These are phyloP conservation scores for Euura lappo DNA, from an alignment of 1,140 invertebrate genomes.

Conservation along the genomic window DNA sequence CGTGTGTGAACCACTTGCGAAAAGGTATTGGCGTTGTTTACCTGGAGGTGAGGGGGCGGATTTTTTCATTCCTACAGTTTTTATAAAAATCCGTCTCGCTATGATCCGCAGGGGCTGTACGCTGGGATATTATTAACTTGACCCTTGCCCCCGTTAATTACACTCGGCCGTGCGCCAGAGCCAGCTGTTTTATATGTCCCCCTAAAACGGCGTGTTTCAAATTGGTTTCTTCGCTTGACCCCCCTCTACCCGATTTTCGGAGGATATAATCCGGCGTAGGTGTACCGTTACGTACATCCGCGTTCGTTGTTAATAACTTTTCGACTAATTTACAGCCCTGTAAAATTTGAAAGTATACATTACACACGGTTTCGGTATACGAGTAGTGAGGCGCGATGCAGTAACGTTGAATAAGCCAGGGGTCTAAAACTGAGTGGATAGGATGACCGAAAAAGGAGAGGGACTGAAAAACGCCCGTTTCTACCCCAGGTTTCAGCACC, in stretches of 20 bases:
- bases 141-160: conserved; percentile 5
- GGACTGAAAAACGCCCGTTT: background rate
- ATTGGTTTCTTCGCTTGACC: conserved; percentile 6
- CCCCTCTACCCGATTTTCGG: background rate
- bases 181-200: conserved; percentile 6
- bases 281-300: background rate
- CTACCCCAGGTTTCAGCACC: background rate
- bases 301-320: conserved; percentile 4
- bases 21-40: no score
- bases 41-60: no score
- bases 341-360: no score
- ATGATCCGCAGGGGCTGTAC: background rate
- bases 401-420: no score
- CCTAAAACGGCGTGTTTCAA: background rate
- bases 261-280: background rate
- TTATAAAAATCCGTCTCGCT: background rate
- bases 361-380: no score
- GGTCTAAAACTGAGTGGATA: no score
- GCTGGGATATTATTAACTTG: conserved; percentile 2
- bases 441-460: background rate
- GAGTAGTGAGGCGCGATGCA: no score
- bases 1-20: no score
- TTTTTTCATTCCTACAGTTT: background rate
- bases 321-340: background rate
- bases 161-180: background rate